phyloP scores from a whole-genome alignment of 2,888 invertebrate species.

The Cistogaster globosa region DNA sequence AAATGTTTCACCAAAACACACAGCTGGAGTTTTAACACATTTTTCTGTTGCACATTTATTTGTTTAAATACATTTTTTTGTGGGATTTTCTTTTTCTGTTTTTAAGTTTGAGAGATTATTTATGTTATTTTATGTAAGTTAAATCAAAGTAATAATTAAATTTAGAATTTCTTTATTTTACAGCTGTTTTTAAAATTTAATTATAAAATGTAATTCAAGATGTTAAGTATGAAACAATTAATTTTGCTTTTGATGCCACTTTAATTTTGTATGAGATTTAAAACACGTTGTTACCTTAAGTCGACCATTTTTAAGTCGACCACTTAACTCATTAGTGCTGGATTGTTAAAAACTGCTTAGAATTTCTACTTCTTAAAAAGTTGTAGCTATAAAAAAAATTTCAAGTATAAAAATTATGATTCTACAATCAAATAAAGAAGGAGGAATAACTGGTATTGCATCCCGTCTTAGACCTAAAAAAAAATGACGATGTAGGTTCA shows the following conservation, averaged over 20 bases:
- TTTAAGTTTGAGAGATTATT: neutral
- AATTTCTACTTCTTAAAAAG: too few species aligned
- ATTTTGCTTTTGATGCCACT: neutral
- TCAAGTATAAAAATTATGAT: too few species aligned
- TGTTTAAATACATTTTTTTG: constrained; percentile 15
- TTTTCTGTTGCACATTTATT: constrained; percentile 43
- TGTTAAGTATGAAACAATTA: neutral
- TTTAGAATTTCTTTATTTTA: neutral
- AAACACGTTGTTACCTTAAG: too few species aligned
- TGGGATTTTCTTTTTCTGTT: constrained; percentile 11
- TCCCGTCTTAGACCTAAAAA: too few species aligned
- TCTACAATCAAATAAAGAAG: too few species aligned
- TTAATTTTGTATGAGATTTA: neutral
- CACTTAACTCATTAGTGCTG: too few species aligned
- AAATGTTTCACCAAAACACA: constrained; percentile 71
- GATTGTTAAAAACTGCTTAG: too few species aligned
- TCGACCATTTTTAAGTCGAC: too few species aligned
- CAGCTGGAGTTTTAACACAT: constrained; percentile 74
- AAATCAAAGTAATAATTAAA: constrained; percentile 21
- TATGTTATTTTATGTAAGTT: constrained; percentile 8
- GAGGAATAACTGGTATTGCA: too few species aligned
- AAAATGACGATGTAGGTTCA: too few species aligned
- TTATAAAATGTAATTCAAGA: neutral
- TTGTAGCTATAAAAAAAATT: too few species aligned
- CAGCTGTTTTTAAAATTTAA: constrained; percentile 22